phyloP scores from a whole-genome alignment of 2,113 vertebrate species.

The Hystrix brachyura region DNA sequence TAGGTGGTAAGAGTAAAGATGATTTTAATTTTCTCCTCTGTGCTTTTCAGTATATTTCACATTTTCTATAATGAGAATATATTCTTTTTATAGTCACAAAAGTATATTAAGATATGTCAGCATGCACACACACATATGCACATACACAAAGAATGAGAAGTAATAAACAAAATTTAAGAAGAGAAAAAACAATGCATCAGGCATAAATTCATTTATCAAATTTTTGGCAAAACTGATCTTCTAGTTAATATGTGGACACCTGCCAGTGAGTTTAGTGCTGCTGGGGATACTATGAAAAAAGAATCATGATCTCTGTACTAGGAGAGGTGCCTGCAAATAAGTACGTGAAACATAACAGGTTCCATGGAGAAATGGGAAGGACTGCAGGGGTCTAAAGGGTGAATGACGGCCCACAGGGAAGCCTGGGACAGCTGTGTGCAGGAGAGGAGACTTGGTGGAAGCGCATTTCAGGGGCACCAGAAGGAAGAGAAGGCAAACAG shows the following conservation, averaged over 20 bases:
- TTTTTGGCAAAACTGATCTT: constrained; percentile 13
- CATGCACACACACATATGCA: background rate
- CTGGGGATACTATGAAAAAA: background rate
- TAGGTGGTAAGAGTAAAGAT: constrained; percentile 22
- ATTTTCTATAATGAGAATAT: background rate
- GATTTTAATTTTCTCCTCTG: constrained; percentile 28
- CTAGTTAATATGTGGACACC: background rate
- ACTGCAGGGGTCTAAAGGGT: background rate
- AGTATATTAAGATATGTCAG: background rate
- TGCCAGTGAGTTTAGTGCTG: background rate
- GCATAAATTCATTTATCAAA: background rate
- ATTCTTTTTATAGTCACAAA: constrained; percentile 23
- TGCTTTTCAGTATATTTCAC: constrained; percentile 29
- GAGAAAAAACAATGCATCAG: background rate
- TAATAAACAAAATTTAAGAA: background rate
- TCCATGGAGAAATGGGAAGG: background rate
- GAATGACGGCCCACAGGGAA: background rate
- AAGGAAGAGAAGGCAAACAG: background rate
- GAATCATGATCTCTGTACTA: background rate
- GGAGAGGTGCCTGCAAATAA: background rate
- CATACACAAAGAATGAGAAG: background rate
- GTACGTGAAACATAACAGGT: background rate
- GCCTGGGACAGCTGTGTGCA: background rate
- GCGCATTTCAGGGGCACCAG: background rate
- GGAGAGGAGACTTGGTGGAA: background rate